Percentiles rank a stretch among this genome's conserved stretches.
These are phyloP conservation scores for Drosophila oshimai DNA, from an alignment of 1,140 invertebrate species.

Conservation along the genomic window DNA sequence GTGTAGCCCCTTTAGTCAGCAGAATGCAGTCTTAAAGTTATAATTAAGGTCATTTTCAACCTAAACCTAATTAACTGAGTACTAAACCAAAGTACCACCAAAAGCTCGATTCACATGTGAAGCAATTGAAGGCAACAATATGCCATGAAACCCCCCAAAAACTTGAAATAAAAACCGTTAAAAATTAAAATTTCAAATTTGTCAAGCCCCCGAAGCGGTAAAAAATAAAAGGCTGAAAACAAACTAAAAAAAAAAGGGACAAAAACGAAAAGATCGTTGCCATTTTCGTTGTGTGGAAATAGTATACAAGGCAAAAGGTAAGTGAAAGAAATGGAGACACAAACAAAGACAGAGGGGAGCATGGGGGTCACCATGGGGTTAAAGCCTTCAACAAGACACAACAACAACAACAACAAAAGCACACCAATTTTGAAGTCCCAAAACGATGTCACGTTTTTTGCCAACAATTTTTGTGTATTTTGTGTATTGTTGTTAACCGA, in stretches of 20 bases:
- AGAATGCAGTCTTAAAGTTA: neutral
- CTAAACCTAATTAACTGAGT: neutral
- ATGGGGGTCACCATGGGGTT: conserved; percentile 47
- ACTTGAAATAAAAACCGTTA: conserved; percentile 20
- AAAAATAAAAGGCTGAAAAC: neutral
- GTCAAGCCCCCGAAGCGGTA: conserved; percentile 35
- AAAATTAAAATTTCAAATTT: conserved; percentile 39
- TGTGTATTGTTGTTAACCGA: conserved; percentile 5
- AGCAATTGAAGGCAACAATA: conserved; percentile 23
- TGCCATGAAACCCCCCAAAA: neutral
- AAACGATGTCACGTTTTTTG: conserved; percentile 54
- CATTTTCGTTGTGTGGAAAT: conserved; percentile 27
- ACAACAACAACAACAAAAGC: conserved; percentile 6
- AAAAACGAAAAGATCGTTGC: conserved; percentile 14
- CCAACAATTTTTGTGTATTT: neutral
- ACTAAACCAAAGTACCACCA: neutral
- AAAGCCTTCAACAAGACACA: conserved; percentile 33
- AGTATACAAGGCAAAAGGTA: conserved; percentile 17
- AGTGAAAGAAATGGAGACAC: conserved; percentile 5
- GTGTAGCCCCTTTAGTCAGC: no score
- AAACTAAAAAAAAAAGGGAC: neutral
- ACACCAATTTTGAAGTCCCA: conserved; percentile 24
- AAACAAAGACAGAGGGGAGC: neutral
- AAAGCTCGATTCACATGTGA: conserved; percentile 1
- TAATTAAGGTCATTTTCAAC: no score